Conservation (phyloP, 2,888 invertebrate genomes). For the Spisula subtruncata region DNA sequence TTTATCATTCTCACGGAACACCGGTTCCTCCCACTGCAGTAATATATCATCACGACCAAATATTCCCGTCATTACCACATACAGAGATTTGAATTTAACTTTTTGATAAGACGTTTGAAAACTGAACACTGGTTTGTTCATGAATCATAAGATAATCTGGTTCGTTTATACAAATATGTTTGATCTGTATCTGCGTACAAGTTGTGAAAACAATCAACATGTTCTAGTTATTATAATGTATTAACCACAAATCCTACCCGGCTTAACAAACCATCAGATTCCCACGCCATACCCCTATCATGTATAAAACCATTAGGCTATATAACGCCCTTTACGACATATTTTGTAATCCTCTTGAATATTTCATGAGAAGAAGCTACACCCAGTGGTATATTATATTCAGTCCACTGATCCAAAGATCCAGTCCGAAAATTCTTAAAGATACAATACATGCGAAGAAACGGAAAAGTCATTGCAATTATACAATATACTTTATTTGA, state of each 20-base stretch:
- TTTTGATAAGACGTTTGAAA: constrained; percentile 58
- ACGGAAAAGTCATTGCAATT: too few relatives aligned
- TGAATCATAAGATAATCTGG: constrained; percentile 51
- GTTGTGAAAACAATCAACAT: constrained; percentile 27
- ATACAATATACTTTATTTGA: too few relatives aligned
- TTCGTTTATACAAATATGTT: constrained; percentile 34
- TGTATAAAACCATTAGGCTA: not conserved
- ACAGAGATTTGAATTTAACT: constrained; percentile 54
- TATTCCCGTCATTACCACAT: constrained; percentile 52
- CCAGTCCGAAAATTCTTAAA: too few relatives aligned
- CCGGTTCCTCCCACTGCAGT: constrained; percentile 49
- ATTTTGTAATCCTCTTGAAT: too few relatives aligned
- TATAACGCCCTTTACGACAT: not conserved
- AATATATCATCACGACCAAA: constrained; percentile 45
- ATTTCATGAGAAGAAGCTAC: too few relatives aligned
- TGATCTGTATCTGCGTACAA: constrained; percentile 12
- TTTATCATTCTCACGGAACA: constrained; percentile 48
- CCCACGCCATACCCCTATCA: constrained; percentile 28
- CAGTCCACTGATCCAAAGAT: too few relatives aligned
- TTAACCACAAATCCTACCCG: constrained; percentile 37
- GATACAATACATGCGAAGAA: too few relatives aligned
- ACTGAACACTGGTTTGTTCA: not conserved
- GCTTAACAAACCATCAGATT: constrained; percentile 22
- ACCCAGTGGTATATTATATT: too few relatives aligned
- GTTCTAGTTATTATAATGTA: constrained; percentile 43